These are phyloP conservation scores for Tetragnatha versicolor DNA, from an alignment of 1,140 invertebrate species.

Conservation along the genomic window DNA sequence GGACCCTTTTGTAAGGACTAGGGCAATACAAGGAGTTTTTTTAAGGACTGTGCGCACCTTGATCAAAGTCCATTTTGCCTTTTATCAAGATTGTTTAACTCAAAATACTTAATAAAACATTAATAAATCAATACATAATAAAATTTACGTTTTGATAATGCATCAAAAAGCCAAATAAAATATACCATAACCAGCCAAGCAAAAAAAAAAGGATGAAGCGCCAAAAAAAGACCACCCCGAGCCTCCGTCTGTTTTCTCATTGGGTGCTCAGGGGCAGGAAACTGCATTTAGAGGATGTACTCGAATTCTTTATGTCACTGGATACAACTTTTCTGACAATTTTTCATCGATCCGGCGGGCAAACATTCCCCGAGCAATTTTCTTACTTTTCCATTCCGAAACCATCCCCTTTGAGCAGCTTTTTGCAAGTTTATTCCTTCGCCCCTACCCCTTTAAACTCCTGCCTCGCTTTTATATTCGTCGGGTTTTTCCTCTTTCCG, in stretches of 20 bases:
- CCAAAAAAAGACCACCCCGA: too few relatives aligned
- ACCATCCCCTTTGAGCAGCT: conserved; percentile 1
- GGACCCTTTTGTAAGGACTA: too few relatives aligned
- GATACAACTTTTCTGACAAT: conserved; percentile 54
- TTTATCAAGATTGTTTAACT: too few relatives aligned
- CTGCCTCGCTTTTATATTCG: background rate
- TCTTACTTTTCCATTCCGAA: conserved; percentile 10
- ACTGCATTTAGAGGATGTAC: conserved; percentile 54
- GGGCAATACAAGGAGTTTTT: too few relatives aligned
- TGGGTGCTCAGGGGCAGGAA: conserved; percentile 51
- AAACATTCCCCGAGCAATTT: conserved; percentile 45
- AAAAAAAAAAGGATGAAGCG: too few relatives aligned
- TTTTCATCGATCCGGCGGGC: conserved; percentile 46
- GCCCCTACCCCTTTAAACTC: background rate
- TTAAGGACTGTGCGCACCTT: too few relatives aligned
- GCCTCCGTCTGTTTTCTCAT: conserved; percentile 54
- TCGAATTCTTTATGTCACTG: conserved; percentile 54
- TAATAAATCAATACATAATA: too few relatives aligned
- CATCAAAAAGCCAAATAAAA: too few relatives aligned
- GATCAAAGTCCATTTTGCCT: too few relatives aligned
- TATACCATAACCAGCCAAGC: too few relatives aligned
- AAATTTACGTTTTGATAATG: too few relatives aligned
- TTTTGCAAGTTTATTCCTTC: conserved; percentile 36
- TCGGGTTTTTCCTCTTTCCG: background rate
- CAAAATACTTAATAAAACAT: too few relatives aligned